A percentile compares a stretch with the other conserved stretches of the same genome.
Evolutionary conservation across 2,888 invertebrate genomes (phyloP).

Genomic region (Mallateleia sp.): DNA sequence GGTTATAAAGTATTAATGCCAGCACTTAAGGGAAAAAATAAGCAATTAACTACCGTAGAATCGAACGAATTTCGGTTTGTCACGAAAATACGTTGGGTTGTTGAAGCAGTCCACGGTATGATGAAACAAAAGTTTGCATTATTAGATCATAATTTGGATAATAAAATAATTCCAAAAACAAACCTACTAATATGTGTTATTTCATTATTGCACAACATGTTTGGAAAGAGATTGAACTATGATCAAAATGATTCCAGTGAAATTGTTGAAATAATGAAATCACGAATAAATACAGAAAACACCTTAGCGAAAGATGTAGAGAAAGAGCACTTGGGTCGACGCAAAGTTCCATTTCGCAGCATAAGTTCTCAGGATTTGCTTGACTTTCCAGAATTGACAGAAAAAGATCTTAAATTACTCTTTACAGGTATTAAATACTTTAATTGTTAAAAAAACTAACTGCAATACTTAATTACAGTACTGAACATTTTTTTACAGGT

Average conservation of each 20-base stretch:
- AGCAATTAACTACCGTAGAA: constrained; percentile 77
- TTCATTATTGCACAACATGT: too few species aligned
- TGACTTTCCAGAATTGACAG: constrained; percentile 58
- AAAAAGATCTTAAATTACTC: too few species aligned
- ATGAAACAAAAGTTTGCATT: constrained; percentile 61
- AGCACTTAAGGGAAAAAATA: constrained; percentile 80
- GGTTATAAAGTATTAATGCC: constrained; percentile 75
- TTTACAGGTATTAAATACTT: constrained; percentile 63
- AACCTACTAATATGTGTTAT: too few species aligned
- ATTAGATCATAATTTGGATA: constrained; percentile 64
- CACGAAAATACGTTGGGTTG: constrained; percentile 76
- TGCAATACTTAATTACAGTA: too few species aligned
- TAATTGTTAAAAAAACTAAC: too few species aligned
- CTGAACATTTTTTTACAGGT: constrained; percentile 78
- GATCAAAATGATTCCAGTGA: too few species aligned
- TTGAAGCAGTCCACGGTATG: constrained; percentile 79
- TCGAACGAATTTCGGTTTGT: constrained; percentile 79
- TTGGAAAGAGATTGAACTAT: too few species aligned
- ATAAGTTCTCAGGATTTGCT: background rate
- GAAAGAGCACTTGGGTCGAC: constrained; percentile 53
- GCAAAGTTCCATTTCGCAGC: constrained; percentile 26
- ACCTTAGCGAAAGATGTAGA: constrained; percentile 63
- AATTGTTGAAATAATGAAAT: too few species aligned
- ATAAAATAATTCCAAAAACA: constrained; percentile 68
- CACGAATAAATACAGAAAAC: too few species aligned